Evolutionary conservation across 1,140 invertebrate genomes (phyloP), one percentile per base, ranked within the genome.

Genomic region (Drosophila bocki): DNA sequence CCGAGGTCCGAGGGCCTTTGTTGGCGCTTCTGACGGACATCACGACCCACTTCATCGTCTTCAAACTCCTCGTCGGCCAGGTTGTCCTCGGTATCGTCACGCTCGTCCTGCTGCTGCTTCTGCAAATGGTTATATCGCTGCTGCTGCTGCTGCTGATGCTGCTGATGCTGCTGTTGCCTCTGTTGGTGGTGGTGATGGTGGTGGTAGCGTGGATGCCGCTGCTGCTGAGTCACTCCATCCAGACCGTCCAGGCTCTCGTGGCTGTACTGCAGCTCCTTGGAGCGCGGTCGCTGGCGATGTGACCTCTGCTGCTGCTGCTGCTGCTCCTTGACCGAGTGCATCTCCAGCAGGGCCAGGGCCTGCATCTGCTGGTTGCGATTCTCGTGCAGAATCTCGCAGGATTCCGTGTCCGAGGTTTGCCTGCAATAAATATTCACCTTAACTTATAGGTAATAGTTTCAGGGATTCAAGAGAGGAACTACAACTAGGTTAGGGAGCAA

Each of bases 401-500:
- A 93, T 63, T 93, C 92, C 53, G 92, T 93, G 57, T 93, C 92
- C 69, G 91, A 92, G 22, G 91, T 93, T 92, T 93, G 92, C 92
- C 92, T 93, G 45, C 11, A 78, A 74, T 26, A 35, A 8, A 13
- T 42, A 15, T 9, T 19, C 11, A 19, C 15, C 19, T 45, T 11
- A 9, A 35, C 11, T 17, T 4, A 7, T 19, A 19, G n/a, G 7
- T 26, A 3, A 7, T 2, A 7, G 6, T 47, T 22, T 33, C 8
- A 8, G 1, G 22, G 45, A 50, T 11, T 29, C 15, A n/a, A 6
- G 7, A 17, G n/a, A 3, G 8, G 3, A n/a, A 29, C 12, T 44
- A 65, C 13, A 45, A n/a, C n/a, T 32, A 68, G 8, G 12, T 53
- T 35, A 53, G 1, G 37, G 37, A 39, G 12, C 61, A 69, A 32